These are phyloP conservation scores for Enteromius treurensis DNA, from an alignment of 2,797 vertebrate species.

Conservation along the genomic window DNA sequence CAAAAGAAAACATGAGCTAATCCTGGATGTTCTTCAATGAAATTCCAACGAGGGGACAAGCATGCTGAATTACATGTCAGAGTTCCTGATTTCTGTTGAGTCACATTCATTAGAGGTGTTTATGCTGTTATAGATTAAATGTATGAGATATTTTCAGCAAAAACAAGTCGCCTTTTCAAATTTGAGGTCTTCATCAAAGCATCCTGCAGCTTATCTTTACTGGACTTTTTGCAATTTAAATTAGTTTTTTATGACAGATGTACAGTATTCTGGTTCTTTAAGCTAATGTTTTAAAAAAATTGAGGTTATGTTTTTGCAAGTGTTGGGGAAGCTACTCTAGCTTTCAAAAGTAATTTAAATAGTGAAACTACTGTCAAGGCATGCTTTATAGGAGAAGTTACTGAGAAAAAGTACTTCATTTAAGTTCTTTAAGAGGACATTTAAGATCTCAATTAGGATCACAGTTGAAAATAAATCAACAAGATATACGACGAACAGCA, in stretches of 20 bases:
- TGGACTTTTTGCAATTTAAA: neutral
- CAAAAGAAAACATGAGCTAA: slow-evolving; percentile 58
- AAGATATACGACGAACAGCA: neutral
- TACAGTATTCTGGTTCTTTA: neutral
- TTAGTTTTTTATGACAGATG: neutral
- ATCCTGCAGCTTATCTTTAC: neutral
- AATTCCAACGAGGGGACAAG: slow-evolving; percentile 52
- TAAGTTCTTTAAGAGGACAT: neutral
- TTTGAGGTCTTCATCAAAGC: neutral
- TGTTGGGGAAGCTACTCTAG: neutral
- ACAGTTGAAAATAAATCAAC: neutral
- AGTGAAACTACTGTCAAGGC: neutral
- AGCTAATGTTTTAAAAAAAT: neutral
- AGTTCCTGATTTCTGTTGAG: slow-evolving; percentile 40
- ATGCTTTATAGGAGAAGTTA: neutral
- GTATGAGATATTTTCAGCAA: neutral
- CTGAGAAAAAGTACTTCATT: neutral
- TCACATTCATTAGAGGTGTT: slow-evolving; percentile 40
- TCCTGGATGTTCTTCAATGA: slow-evolving; percentile 55
- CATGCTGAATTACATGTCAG: slow-evolving; percentile 47
- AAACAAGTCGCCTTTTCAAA: neutral
- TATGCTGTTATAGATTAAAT: neutral
- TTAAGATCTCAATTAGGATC: neutral
- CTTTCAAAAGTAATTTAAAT: neutral
- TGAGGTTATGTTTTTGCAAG: neutral